These are phyloP conservation scores for Umimayanthus kanabou DNA, from an alignment of 92 coral and sea anemone species.

Conservation along the genomic window DNA sequence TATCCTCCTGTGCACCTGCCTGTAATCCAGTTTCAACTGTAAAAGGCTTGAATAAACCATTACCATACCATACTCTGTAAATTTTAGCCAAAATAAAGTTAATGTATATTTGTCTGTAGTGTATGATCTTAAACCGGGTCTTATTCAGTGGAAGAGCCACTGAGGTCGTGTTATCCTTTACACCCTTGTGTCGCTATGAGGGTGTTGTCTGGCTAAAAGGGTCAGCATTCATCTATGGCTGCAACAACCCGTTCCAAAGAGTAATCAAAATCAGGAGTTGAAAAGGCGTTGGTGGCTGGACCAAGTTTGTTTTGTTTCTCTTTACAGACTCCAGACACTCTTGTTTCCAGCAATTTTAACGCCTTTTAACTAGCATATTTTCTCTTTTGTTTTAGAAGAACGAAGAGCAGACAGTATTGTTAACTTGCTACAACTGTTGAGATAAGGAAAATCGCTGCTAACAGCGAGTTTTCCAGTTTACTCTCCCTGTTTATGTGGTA, in stretches of 20 bases:
- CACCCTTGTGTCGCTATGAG: not conserved
- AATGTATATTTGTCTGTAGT: no score
- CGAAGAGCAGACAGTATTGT: conserved; percentile 26
- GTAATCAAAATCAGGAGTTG: not conserved
- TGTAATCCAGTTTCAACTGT: no score
- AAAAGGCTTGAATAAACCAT: no score
- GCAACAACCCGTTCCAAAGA: conserved; percentile 5
- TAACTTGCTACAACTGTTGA: not conserved
- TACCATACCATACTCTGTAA: no score
- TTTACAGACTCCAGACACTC: not conserved
- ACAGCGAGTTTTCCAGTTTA: not conserved
- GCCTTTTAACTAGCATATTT: not conserved
- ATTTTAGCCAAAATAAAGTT: no score
- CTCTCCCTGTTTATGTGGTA: conserved; percentile 8
- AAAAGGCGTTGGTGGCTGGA: not conserved
- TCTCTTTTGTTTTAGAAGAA: conserved; percentile 9
- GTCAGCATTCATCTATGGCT: conserved; percentile 18
- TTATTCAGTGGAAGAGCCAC: not conserved
- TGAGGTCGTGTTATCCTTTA: not conserved
- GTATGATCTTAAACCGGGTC: not conserved
- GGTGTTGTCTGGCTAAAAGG: conserved; percentile 28
- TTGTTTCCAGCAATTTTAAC: not conserved
- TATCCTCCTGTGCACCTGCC: no score
- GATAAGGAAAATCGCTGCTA: not conserved
- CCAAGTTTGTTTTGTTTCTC: not conserved